A percentile compares a stretch with the other conserved stretches of the same genome.
Conservation (phyloP, 1,140 invertebrate species). For the Hestina assimilis region DNA sequence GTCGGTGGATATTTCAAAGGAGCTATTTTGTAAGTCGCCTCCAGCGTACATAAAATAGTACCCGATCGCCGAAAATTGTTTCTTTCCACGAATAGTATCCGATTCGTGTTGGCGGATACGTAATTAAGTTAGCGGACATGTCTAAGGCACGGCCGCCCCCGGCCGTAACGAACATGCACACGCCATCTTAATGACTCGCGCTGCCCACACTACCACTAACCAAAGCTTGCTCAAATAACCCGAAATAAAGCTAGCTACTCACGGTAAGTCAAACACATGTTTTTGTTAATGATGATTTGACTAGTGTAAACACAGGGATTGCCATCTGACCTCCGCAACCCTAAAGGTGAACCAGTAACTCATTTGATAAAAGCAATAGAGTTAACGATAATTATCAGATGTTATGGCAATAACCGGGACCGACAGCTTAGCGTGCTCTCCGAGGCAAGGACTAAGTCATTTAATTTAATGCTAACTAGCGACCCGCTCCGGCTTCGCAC, state of each 20-base stretch:
- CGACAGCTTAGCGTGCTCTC: no score
- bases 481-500: no score
- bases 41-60: not conserved
- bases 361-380: no score
- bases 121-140: constrained; percentile 49
- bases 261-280: not conserved
- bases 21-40: not conserved
- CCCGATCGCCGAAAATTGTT: not conserved
- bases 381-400: no score
- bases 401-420: no score
- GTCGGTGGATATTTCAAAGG: not conserved
- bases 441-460: no score
- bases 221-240: constrained; percentile 30
- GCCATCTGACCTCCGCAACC: no score
- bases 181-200: constrained; percentile 52
- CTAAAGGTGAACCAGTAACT: no score
- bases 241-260: constrained; percentile 23
- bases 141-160: constrained; percentile 25
- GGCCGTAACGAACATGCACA: constrained; percentile 39
- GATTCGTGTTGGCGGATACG: constrained; percentile 25
- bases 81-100: constrained; percentile 5
- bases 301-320: no score
- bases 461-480: no score
- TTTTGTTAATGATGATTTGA: no score
- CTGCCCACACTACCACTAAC: constrained; percentile 27